phyloP scores from a whole-genome alignment of 2,113 vertebrate genomes.

The Chionodraco myersi region DNA sequence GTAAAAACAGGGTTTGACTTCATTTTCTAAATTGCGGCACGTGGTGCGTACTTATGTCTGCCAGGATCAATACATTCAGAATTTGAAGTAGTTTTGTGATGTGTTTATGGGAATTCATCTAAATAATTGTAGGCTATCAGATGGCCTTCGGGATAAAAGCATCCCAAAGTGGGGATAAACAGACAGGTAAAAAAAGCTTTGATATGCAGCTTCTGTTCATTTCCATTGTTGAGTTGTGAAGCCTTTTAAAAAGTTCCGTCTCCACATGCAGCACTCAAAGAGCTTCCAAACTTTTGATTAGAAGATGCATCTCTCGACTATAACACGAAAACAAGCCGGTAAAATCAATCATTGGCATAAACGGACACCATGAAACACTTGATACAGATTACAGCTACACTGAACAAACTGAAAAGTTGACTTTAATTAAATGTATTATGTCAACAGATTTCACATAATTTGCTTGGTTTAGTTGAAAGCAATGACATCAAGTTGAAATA shows the following conservation, averaged over 20 bases:
- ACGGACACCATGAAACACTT: slow-evolving; percentile 65
- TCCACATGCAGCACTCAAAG: slow-evolving; percentile 51
- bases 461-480: too few relatives aligned
- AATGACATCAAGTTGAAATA: too few relatives aligned
- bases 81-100: slow-evolving; percentile 61
- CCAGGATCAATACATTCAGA: slow-evolving; percentile 72
- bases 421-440: too few relatives aligned
- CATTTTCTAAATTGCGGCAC: slow-evolving; percentile 42
- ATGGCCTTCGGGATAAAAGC: slow-evolving; percentile 69
- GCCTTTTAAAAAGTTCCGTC: slow-evolving; percentile 74
- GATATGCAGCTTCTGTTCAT: slow-evolving; percentile 70
- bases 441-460: too few relatives aligned
- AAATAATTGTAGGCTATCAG: slow-evolving; percentile 70
- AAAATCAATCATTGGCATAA: slow-evolving; percentile 59
- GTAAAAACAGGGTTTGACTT: slow-evolving; percentile 38
- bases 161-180: slow-evolving; percentile 75
- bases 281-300: slow-evolving; percentile 70
- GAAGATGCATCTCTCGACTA: slow-evolving; percentile 65
- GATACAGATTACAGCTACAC: slow-evolving; percentile 59
- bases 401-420: too few relatives aligned
- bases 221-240: slow-evolving; percentile 67
- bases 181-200: slow-evolving; percentile 70
- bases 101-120: slow-evolving; percentile 70
- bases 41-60: slow-evolving; percentile 34
- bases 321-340: slow-evolving; percentile 67